These are phyloP conservation scores for Amblyjoppa proteus DNA, from an alignment of 2,888 invertebrate species.

Conservation along the genomic window DNA sequence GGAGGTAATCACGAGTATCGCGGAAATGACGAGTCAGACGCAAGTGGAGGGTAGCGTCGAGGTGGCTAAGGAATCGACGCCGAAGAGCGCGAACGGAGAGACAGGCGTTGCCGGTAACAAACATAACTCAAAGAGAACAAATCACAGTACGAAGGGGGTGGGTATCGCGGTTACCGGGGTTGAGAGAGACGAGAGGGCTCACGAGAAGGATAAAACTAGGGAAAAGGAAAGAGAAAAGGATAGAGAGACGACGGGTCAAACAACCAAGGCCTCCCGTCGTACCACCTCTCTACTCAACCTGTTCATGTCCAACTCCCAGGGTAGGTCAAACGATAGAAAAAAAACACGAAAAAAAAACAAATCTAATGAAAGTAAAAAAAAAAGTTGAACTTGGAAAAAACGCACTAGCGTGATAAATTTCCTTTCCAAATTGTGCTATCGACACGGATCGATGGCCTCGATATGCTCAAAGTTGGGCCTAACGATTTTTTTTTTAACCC, in stretches of 20 bases:
- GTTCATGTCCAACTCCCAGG: conserved; percentile 98
- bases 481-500: conserved; percentile 4
- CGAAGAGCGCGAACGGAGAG: conserved; percentile 83
- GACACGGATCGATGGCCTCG: conserved; percentile 53
- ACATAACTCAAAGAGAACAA: conserved; percentile 81
- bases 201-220: conserved; percentile 77
- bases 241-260: conserved; percentile 78
- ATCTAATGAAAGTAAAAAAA: conserved; percentile 22
- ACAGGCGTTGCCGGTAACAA: conserved; percentile 84
- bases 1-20: conserved; percentile 81
- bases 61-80: conserved; percentile 77
- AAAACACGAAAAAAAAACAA: conserved; percentile 23
- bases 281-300: conserved; percentile 97
- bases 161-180: conserved; percentile 74
- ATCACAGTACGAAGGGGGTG: conserved; percentile 82
- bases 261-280: conserved; percentile 93
- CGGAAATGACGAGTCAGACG: conserved; percentile 80
- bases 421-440: conserved; percentile 31
- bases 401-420: conserved; percentile 17
- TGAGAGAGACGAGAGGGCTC: conserved; percentile 79
- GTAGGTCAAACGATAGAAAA: conserved; percentile 86
- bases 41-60: conserved; percentile 74
- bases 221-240: conserved; percentile 78
- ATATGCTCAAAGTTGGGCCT: conserved; percentile 30
- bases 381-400: background rate